Conservation (phyloP, 1,140 invertebrate genomes). For the Oscheius sp. region DNA sequence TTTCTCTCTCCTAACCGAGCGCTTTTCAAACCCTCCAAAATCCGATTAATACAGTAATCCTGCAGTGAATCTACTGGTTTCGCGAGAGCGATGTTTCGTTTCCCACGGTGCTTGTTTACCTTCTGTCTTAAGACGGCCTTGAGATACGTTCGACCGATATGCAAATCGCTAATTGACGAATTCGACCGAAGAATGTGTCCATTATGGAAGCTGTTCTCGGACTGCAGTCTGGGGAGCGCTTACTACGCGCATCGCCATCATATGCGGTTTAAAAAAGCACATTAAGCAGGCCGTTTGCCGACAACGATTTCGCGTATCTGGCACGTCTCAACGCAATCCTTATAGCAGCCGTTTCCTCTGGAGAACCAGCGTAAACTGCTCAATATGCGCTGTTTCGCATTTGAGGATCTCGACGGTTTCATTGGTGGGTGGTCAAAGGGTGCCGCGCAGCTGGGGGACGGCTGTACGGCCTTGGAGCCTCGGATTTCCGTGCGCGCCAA, state of each 20-base stretch:
- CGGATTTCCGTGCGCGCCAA: slow-evolving; percentile 7
- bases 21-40: no score
- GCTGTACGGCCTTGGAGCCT: neutral
- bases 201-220: slow-evolving; percentile 3
- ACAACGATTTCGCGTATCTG: slow-evolving; percentile 2
- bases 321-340: no score
- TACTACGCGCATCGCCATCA: slow-evolving; percentile 1
- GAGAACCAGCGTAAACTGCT: no score
- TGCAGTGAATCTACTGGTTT: no score
- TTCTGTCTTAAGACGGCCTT: neutral
- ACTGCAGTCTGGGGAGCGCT: neutral
- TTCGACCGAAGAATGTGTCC: no score
- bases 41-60: no score
- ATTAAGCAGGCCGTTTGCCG: slow-evolving; percentile 1
- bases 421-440: neutral
- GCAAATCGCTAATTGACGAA: neutral
- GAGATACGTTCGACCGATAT: neutral
- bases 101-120: neutral
- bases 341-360: neutral
- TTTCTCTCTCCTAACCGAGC: no score
- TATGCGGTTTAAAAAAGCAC: slow-evolving; percentile 7
- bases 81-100: neutral
- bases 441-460: slow-evolving; percentile 8
- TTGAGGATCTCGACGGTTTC: no score
- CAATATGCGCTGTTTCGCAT: no score